Base-by-base conservation (phyloP, 2,888 invertebrate genomes). In the Andrena flavipes region DNA sequence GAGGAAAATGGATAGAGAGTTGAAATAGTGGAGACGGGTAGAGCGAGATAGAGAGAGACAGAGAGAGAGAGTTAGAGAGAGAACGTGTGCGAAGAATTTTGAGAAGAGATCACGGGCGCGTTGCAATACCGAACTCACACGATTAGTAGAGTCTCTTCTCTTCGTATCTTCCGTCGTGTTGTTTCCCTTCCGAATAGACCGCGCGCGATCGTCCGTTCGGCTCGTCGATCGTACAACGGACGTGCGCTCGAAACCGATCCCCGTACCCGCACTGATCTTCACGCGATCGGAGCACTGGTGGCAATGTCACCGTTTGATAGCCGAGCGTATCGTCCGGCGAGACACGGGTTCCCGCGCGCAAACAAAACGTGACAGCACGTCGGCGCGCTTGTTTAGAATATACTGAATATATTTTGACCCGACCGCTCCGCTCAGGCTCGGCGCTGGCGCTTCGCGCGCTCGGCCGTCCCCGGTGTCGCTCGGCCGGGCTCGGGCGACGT, bases 311-410 rank as follows among this genome's bases (percentile, higher is more conserved):
- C 65, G 64, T 67, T 56, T 60, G 63, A 77, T 64, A 63, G 68
- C 62, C 29, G 35, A 74, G 60, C 72, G 60, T 76, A 76, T 67
- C 76, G 84, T 69, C 64, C 82, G 73, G 59, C 77, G 77, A 77
- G 70, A 70, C 79, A 80, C 82, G 68, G 68, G 16, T 74, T 74
- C 78, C 65, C 87, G 84, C 80, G 85, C 88, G 81, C 89, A 86
- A 89, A 85, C 86, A 82, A 89, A 89, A 87, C 87, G 86, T 86
- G 85, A 88, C 85, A 87, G 82, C 89, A 88, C 90, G 87, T 90
- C 91, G 23, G 87, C 90, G 87, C 89, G 91, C 91, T 91, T 89
- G 91, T 91, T 92, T 91, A 88, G 88, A 91, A 91, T 91, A 91
- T 85, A 92, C 92, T 92, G 92, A 91, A 89, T 89, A 88, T 87